These are phyloP conservation scores for Neoniphon sammara DNA, from an alignment of 2,797 vertebrate genomes.

Conservation along the genomic window DNA sequence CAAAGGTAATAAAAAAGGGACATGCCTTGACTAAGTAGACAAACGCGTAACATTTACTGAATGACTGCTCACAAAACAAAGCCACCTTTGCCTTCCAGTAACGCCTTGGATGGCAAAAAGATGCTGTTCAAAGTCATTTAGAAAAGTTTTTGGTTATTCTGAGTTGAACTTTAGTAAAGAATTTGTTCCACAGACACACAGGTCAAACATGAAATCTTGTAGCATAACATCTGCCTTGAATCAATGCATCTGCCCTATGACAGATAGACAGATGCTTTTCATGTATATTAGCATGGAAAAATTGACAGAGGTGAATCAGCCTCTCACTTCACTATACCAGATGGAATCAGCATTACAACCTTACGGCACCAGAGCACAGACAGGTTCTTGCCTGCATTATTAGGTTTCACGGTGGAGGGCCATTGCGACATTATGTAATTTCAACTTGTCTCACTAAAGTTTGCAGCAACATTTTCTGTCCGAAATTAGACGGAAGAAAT, in stretches of 20 bases:
- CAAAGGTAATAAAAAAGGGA: background rate
- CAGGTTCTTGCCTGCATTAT: slow-evolving; percentile 60
- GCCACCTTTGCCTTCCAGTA: too few species aligned
- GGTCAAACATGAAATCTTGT: too few species aligned
- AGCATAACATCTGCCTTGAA: too few species aligned
- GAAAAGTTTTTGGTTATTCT: background rate
- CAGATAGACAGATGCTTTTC: background rate
- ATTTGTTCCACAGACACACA: background rate
- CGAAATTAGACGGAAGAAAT: too few species aligned
- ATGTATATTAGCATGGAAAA: background rate
- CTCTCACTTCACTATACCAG: slow-evolving; percentile 24
- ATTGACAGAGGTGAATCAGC: too few species aligned
- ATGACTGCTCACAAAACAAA: too few species aligned
- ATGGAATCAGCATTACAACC: slow-evolving; percentile 26
- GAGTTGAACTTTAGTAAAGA: background rate
- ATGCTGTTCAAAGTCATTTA: background rate
- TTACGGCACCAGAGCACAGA: slow-evolving; percentile 17
- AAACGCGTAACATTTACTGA: background rate
- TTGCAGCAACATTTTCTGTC: too few species aligned
- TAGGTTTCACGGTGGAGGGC: background rate
- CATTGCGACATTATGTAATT: slow-evolving; percentile 50
- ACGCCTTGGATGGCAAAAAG: too few species aligned
- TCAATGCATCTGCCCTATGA: background rate
- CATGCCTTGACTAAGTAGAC: slow-evolving; percentile 13
- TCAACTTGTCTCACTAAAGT: slow-evolving; percentile 21